Base-by-base conservation (phyloP, 2,797 vertebrate genomes). In the Vireo griseus region DNA sequence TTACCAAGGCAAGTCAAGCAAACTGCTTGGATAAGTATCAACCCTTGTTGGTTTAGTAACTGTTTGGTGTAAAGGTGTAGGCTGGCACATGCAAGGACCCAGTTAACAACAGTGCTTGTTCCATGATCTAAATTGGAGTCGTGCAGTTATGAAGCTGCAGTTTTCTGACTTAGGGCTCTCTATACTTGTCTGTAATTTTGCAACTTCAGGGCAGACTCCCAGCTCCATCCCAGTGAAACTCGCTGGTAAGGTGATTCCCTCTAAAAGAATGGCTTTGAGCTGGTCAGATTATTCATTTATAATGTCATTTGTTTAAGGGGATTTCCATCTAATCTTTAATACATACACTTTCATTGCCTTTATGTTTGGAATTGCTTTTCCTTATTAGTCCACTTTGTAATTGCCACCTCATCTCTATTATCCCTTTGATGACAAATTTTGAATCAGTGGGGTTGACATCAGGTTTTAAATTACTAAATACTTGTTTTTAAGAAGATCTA, bases 21-120 rank as follows among this genome's bases (percentile, higher is more conserved):
- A 57, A 66, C 51, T 28, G 33, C 42, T 91, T 75, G 75, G 75
- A 40, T 65, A 80, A 74, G 54, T 44, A 61, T 59, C 78, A 83
- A 29, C 45, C 63, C 15, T 55, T 92, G 47, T 91, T 96, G 79
- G 62, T 74, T 90, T 40, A 86, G 75, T 50, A 61, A 63, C 39
- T 92, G 48, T 91, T 91, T 54, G 76, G 50, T 92, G 68, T 80
- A 77, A 86, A 91, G 87, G 90, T 90, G 90, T 88, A 80, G 93
- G 85, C 94, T 91, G 87, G 82, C 72, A 90, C 79, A 88, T 83
- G 45, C 10, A 47, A 63, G 57, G 80, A 21, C 52, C 13, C 48
- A 68, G 9, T 25, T 54, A 73, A 82, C 40, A 82, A 3, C 7
- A 57, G n/a, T 22, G 16, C 52, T 63, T 87, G 31, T 85, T 89